These are phyloP conservation scores for Diorhabda carinulata DNA, from an alignment of 1,140 invertebrate genomes.

Conservation along the genomic window DNA sequence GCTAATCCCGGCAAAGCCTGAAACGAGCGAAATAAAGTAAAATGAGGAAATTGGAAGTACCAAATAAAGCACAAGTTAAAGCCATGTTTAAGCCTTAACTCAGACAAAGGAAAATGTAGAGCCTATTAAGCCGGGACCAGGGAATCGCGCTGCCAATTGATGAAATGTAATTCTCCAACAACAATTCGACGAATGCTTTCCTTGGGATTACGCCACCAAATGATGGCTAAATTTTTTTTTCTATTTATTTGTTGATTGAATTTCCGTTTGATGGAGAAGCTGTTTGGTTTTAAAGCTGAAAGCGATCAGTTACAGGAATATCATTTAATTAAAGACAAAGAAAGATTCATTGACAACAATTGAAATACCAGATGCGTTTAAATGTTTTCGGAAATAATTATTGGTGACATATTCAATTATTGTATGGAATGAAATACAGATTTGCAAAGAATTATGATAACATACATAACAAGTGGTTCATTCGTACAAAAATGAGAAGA, in stretches of 20 bases:
- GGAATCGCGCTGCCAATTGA: constrained; percentile 1
- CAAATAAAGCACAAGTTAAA: constrained; percentile 3
- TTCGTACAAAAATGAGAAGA: no score
- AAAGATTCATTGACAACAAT: no score
- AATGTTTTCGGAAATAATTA: no score
- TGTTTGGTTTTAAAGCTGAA: no score
- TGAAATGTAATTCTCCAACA: constrained; percentile 1
- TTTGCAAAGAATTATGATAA: no score
- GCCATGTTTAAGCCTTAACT: constrained; percentile 1
- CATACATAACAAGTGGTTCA: no score
- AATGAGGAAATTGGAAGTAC: constrained; percentile 2
- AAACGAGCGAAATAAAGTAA: constrained; percentile 2
- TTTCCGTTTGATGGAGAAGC: not conserved
- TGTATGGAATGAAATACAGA: no score
- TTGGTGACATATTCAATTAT: no score
- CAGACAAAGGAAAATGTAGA: constrained; percentile 2
- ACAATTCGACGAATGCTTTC: not conserved
- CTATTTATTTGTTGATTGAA: constrained; percentile 1
- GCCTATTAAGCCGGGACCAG: not conserved
- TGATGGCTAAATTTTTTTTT: not conserved
- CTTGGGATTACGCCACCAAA: not conserved
- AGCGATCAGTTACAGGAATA: no score
- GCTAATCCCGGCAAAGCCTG: not conserved
- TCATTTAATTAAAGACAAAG: no score
- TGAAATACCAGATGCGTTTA: no score